Evolutionary conservation across 2,113 vertebrate genomes (phyloP).

Genomic region (Eubucco bourcierii): DNA sequence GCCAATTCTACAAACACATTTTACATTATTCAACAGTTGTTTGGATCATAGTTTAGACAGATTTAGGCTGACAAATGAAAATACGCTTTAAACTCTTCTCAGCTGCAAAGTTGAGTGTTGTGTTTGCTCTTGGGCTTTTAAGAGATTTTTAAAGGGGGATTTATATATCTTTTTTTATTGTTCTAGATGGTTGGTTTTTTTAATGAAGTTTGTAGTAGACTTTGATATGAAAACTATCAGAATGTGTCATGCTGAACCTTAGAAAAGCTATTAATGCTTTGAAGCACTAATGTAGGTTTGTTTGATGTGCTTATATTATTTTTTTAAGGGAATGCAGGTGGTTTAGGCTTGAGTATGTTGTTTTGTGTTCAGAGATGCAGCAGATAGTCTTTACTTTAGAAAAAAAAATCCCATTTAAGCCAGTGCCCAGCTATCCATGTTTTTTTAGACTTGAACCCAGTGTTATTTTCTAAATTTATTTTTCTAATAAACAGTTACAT

Average conservation of each 20-base stretch:
- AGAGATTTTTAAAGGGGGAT: background rate
- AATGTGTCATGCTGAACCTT: background rate
- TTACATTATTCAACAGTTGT: background rate
- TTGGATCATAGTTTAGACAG: background rate
- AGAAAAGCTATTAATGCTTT: background rate
- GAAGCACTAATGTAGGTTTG: background rate
- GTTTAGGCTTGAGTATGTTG: background rate
- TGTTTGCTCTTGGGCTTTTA: background rate
- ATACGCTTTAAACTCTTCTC: background rate
- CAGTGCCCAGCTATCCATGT: background rate
- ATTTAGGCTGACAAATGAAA: background rate
- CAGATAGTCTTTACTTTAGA: background rate
- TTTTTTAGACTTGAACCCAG: background rate
- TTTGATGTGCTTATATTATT: background rate
- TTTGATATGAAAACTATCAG: background rate
- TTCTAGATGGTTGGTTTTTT: background rate
- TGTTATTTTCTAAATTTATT: conserved; percentile 4
- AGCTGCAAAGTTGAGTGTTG: background rate
- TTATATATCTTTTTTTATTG: background rate
- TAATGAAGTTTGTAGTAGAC: background rate
- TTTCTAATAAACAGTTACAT: background rate
- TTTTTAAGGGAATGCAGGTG: background rate
- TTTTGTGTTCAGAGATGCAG: background rate
- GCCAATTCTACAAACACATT: background rate
- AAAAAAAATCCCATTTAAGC: background rate